Conservation (phyloP, 2,797 vertebrate genomes). For the Picus viridis region DNA sequence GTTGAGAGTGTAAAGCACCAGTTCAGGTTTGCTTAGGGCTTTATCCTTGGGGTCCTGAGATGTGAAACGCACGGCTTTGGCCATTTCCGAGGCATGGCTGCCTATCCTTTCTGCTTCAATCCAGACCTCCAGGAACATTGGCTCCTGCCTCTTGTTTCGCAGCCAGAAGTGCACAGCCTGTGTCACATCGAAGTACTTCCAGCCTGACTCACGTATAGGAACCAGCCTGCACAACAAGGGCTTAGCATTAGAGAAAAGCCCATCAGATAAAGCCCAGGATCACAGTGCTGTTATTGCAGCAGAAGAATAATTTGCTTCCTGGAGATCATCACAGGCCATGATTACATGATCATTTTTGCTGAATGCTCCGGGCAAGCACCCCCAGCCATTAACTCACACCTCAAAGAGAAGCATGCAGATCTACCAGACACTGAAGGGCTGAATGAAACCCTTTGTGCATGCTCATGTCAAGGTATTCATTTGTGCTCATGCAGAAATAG, state of each 20-base stretch:
- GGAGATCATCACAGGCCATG: not conserved
- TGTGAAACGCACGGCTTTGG: conserved; percentile 87
- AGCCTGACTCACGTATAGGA: conserved; percentile 88
- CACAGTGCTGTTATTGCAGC: accelerated
- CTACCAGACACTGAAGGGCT: not conserved
- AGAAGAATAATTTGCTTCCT: not conserved
- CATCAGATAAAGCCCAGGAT: not conserved
- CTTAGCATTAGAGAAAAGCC: not conserved
- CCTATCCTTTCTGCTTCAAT: conserved; percentile 91
- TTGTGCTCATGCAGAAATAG: not conserved
- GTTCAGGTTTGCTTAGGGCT: conserved; percentile 87
- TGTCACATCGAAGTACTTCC: conserved; percentile 96
- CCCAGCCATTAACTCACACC: not conserved
- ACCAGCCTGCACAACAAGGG: conserved; percentile 81
- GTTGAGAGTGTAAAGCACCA: conserved; percentile 92
- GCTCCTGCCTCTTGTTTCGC: conserved; percentile 76
- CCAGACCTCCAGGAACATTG: conserved; percentile 93
- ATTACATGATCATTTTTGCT: not conserved
- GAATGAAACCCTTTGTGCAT: not conserved
- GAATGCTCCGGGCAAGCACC: not conserved
- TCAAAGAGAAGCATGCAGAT: not conserved
- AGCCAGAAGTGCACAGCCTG: conserved; percentile 95
- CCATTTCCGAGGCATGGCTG: conserved; percentile 86
- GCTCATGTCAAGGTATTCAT: not conserved
- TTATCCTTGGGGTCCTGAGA: conserved; percentile 86